These are phyloP conservation scores for Apostichopus leukothele DNA, from an alignment of 53 echinoderm and acorn worm genomes.

Conservation along the genomic window DNA sequence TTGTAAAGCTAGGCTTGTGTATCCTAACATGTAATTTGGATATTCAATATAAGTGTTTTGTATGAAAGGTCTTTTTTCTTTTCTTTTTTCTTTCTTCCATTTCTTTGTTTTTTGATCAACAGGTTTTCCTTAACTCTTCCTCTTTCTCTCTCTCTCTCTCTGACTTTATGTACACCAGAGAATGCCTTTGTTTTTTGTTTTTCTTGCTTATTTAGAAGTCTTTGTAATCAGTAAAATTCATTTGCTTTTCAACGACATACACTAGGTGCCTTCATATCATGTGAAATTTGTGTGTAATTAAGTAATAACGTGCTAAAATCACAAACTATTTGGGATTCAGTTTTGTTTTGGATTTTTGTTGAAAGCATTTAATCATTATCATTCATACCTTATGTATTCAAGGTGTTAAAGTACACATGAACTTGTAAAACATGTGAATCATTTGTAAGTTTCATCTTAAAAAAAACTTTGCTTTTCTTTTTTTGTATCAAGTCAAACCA, in stretches of 20 bases:
- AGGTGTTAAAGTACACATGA: constrained; percentile 8
- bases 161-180: constrained; percentile 23
- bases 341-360: neutral
- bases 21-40: constrained; percentile 9
- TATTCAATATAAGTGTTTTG: neutral
- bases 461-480: constrained; percentile 27
- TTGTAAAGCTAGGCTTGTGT: neutral
- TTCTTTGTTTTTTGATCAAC: neutral
- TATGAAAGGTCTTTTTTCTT: neutral
- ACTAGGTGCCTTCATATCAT: constrained; percentile 39
- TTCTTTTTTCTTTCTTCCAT: neutral
- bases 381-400: constrained; percentile 47
- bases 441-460: neutral
- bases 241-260: constrained; percentile 25
- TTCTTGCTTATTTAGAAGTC: neutral
- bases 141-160: constrained; percentile 37
- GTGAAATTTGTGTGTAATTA: constrained; percentile 26
- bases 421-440: neutral
- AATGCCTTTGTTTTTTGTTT: constrained; percentile 27
- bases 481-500: constrained; percentile 17
- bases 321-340: neutral
- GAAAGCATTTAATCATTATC: constrained; percentile 1
- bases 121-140: neutral
- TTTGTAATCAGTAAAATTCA: neutral
- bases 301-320: neutral